phyloP scores from a whole-genome alignment of 2,797 vertebrate species.

The Oreochromis mossambicus region DNA sequence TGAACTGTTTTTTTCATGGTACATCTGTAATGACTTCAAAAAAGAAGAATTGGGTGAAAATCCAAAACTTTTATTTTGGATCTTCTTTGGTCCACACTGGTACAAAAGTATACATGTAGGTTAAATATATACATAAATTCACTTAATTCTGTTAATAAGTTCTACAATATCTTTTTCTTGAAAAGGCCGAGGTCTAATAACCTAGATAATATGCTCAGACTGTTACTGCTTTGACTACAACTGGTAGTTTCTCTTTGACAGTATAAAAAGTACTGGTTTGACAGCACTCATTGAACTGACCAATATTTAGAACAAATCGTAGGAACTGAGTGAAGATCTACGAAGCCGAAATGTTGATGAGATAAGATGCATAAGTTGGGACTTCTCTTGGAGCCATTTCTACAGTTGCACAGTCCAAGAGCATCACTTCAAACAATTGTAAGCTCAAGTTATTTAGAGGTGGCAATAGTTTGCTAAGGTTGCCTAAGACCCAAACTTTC shows the following conservation, averaged over 20 bases:
- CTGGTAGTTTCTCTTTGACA: neutral
- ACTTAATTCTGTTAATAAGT: neutral
- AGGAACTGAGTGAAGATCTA: neutral
- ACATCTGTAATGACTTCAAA: neutral
- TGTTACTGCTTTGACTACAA: neutral
- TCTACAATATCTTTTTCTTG: neutral
- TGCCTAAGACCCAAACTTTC: neutral
- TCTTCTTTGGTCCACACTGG: neutral
- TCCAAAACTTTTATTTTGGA: neutral
- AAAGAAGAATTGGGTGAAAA: neutral
- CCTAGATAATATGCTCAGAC: neutral
- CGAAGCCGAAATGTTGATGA: accelerated
- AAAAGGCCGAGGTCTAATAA: neutral
- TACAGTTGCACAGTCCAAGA: neutral
- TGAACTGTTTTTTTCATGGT: neutral
- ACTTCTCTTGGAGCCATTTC: neutral
- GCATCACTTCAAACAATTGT: neutral
- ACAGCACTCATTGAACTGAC: neutral
- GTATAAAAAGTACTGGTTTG: neutral
- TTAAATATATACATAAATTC: neutral
- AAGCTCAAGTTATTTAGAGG: neutral
- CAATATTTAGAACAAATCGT: neutral
- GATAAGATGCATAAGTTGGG: neutral
- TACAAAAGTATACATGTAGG: neutral
- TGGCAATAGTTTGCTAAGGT: neutral